Evolutionary conservation across 2,113 vertebrate species (phyloP), one percentile per base, ranked within the genome.

Genomic region (Pelusios castaneus): DNA sequence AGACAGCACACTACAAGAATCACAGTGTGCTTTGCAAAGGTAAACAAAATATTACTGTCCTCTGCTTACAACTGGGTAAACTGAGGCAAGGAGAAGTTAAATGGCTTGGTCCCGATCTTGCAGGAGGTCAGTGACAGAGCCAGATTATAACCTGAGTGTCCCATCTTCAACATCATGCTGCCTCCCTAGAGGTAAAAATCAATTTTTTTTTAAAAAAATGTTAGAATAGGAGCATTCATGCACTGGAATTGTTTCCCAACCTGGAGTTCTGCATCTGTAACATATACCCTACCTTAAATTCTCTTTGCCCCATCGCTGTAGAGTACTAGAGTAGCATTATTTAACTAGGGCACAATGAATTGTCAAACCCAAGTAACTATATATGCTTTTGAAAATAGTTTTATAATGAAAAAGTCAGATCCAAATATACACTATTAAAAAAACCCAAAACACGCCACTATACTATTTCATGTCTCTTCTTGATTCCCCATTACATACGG

Each of bases 331-430:
- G 87, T 92, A 88, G 75, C 55, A 58, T 56, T 31, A 29, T 3
- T 91, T 38, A 96, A 79, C 86, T 96, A 97, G 90, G 85, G 77
- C 93, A 97, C 49, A 1, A 4, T 56, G 82, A 90, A 51, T 70
- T 88, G 92, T 52, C 89, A 89, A 21, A 82, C 52, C 76, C 60
- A 87, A 80, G 86, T 63, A 88, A 88, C 47, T 92, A 84, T 80
- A 84, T 25, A 85, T 87, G 95, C n/a, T 93, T 60, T 49, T 49
- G 80, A 80, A 80, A 84, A 91, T 1, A 92, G 58, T 88, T 95
- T 89, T 81, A 52, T 10, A 85, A n/a, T 0, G 22, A 52, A 93
- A 8, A 94, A 91, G 84, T 80, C 75, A 1, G 12, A 51, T 86
- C 6, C 75, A 84, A 82, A 11, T 49, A 54, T 1, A 11, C 0